Percentiles rank a stretch among this genome's conserved stretches.
phyloP scores from a whole-genome alignment of 2,113 vertebrate genomes.

The Deroptyus accipitrinus region DNA sequence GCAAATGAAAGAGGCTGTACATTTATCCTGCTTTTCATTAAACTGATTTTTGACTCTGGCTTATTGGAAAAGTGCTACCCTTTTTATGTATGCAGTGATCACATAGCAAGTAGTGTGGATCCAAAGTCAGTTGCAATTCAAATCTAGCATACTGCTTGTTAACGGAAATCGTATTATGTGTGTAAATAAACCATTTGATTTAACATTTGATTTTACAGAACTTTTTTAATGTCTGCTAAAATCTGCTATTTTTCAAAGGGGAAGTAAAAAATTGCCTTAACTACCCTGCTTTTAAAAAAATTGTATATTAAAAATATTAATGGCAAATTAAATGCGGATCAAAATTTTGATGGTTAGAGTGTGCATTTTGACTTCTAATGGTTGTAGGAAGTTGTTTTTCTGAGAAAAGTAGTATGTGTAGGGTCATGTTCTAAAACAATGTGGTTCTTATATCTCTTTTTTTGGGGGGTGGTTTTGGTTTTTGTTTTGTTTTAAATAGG shows the following conservation, averaged over 20 bases:
- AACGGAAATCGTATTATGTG: neutral
- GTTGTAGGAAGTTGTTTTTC: neutral
- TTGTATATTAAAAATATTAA: neutral
- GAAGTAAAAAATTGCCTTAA: neutral
- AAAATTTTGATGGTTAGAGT: neutral
- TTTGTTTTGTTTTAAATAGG: conserved; percentile 51
- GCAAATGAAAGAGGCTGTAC: neutral
- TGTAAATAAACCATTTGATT: neutral
- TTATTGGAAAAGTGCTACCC: neutral
- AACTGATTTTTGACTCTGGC: neutral
- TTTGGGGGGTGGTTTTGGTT: neutral
- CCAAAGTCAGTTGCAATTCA: neutral
- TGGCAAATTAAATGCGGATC: neutral
- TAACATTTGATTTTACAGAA: neutral
- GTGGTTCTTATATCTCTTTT: neutral
- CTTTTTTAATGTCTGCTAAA: neutral
- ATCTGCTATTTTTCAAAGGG: neutral
- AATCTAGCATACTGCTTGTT: neutral
- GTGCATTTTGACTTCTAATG: neutral
- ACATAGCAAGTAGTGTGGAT: neutral
- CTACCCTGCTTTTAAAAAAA: neutral
- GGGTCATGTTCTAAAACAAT: neutral
- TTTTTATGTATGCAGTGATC: neutral
- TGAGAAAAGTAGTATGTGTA: neutral
- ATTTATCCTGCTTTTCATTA: neutral